Evolutionary conservation across 2,797 vertebrate genomes (phyloP), one percentile per base, ranked within the genome.

Genomic region (Sparidentex hasta): DNA sequence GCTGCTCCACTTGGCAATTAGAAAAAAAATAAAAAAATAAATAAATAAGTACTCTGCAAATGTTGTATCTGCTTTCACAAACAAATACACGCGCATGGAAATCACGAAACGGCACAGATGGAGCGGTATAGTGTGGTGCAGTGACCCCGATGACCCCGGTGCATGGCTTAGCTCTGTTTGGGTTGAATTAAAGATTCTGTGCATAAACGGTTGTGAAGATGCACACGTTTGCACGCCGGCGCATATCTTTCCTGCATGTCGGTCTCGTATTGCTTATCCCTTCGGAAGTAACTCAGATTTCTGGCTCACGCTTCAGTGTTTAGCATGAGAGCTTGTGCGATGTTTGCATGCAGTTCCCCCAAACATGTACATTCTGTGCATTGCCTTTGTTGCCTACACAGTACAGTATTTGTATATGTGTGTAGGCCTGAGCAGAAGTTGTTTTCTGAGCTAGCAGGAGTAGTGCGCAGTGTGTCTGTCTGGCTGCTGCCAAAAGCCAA

Each of bases 401-500:
- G 82, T 81, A 71, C 76, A 50, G 62, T 86, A 80, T 89, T 88
- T 90, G 81, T 83, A 55, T 87, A 82, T 85, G 81, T 82, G 79
- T 87, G 80, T 78, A 72, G 87, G 85, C 87, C 80, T 71, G 90
- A 93, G 90, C 88, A 91, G 90, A 91, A 91, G 90, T 94, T 93
- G 91, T 94, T 93, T 94, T 94, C 81, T 54, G 88, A 93, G 89
- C 88, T 83, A 84, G 83, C 88, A 81, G 90, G 90, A 92, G 89
- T 81, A 84, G 88, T 89, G 92, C 90, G 80, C 92, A 94, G 90
- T 93, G 92, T 93, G 91, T 95, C 93, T 94, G 86, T 83, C 88
- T 95, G 93, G 94, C 94, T 93, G 96, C 96, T 97, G 96, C 96
- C 97, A 97, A 96, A 96, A 96, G 96, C 97, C 96, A 96, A 95